Evolutionary conservation across 2,113 vertebrate genomes (phyloP).

Genomic region (Euleptes europaea): DNA sequence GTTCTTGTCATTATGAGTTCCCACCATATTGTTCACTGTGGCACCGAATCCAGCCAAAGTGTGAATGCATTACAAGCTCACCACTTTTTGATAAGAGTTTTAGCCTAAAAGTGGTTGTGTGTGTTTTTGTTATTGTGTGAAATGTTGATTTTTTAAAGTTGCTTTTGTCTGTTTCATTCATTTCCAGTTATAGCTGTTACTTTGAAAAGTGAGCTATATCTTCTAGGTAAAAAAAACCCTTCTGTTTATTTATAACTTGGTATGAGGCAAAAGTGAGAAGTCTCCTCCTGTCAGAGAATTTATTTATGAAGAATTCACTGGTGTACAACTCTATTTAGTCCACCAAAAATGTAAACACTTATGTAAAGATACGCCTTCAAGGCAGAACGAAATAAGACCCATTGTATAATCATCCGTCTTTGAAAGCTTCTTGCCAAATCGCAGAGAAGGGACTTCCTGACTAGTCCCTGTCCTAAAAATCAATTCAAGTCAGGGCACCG

Average conservation of each 20-base stretch:
- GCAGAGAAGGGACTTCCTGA: background rate
- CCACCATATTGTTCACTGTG: too few species aligned
- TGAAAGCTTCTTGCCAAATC: background rate
- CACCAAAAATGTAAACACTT: background rate
- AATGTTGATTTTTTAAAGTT: too few species aligned
- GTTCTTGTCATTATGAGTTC: too few species aligned
- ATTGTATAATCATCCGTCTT: background rate
- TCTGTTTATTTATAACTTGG: background rate
- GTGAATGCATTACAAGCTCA: too few species aligned
- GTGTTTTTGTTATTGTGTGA: too few species aligned
- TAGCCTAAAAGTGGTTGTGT: too few species aligned
- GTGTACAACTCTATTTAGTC: background rate
- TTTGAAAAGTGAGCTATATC: background rate
- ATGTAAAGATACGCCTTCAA: background rate
- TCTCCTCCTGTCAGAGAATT: background rate
- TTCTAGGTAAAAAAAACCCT: background rate
- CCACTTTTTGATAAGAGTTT: too few species aligned
- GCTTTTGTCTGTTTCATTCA: too few species aligned
- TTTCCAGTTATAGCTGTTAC: background rate
- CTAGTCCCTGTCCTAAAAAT: background rate
- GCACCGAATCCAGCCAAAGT: too few species aligned
- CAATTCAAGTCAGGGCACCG: background rate
- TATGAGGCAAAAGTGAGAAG: background rate
- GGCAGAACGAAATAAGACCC: background rate
- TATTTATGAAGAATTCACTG: background rate